A percentile compares a stretch with the other conserved stretches of the same genome.
Evolutionary conservation across 2,888 invertebrate genomes (phyloP).

Genomic region (Agrochola macilenta): DNA sequence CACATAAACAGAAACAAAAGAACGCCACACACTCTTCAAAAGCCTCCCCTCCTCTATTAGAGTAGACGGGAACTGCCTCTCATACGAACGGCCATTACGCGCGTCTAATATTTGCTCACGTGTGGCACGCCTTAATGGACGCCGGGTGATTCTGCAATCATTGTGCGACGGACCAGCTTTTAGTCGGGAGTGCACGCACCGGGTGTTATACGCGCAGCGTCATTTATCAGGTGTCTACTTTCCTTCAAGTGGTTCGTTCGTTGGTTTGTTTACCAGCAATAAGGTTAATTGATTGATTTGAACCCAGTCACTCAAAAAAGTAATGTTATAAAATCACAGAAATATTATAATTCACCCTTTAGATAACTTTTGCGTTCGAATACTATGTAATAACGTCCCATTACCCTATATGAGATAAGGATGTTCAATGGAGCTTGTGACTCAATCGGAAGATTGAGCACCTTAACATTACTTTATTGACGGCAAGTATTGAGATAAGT

Average conservation of each 20-base stretch:
- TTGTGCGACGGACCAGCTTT: constrained; percentile 26
- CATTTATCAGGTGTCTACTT: no score
- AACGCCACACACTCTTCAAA: not conserved
- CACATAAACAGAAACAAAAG: constrained; percentile 31
- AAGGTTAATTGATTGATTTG: not conserved
- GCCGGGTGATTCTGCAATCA: constrained; percentile 44
- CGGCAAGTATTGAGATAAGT: not conserved
- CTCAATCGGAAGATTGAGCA: not conserved
- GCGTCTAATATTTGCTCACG: constrained; percentile 54
- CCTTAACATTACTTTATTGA: not conserved
- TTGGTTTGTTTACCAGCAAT: no score
- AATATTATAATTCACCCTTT: not conserved
- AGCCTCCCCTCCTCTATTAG: constrained; percentile 18
- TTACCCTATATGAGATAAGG: constrained; percentile 6
- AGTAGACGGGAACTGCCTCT: constrained; percentile 16
- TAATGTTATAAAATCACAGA: not conserved
- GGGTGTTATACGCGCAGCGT: not conserved
- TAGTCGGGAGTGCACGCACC: constrained; percentile 21
- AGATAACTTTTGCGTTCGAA: constrained; percentile 1
- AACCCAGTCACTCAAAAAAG: not conserved
- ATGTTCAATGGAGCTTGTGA: constrained; percentile 10
- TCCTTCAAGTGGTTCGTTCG: no score
- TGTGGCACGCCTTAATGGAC: constrained; percentile 40
- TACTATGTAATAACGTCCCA: not conserved
- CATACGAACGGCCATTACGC: constrained; percentile 37